Percentiles rank a stretch among this genome's conserved stretches.
Evolutionary conservation across 1,140 invertebrate species (phyloP).

Genomic region (Nixonia krombeini): DNA sequence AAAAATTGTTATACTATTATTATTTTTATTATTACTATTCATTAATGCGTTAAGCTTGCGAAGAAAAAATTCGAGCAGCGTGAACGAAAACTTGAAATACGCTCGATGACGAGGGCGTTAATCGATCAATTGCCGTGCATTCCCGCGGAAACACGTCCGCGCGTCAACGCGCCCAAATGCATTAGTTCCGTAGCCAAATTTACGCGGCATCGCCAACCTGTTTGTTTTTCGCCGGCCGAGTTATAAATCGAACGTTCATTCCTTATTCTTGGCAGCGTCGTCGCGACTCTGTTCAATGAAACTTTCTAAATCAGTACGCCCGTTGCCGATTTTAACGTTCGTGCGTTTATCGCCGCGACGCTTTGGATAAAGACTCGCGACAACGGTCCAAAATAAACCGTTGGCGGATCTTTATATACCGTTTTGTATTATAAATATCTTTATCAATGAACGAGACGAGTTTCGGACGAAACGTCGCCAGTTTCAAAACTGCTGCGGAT

Average conservation of each 20-base stretch:
- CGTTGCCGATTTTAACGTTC: not conserved
- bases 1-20: no score
- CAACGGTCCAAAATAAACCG: constrained; percentile 1
- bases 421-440: no score
- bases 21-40: no score
- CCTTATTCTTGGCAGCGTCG: constrained; percentile 9
- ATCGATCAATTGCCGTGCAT: no score
- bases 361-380: not conserved
- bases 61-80: no score
- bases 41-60: no score
- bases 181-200: not conserved
- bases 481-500: no score
- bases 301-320: constrained; percentile 5
- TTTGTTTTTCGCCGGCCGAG: constrained; percentile 8
- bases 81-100: no score
- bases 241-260: constrained; percentile 1
- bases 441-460: no score
- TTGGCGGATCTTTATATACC: not conserved
- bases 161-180: not conserved
- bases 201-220: not conserved
- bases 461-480: no score
- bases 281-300: constrained; percentile 3
- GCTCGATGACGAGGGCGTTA: no score
- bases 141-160: not conserved
- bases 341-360: not conserved